phyloP scores from a whole-genome alignment of 2,888 invertebrate species.

The Aspidiotus rigidus region DNA sequence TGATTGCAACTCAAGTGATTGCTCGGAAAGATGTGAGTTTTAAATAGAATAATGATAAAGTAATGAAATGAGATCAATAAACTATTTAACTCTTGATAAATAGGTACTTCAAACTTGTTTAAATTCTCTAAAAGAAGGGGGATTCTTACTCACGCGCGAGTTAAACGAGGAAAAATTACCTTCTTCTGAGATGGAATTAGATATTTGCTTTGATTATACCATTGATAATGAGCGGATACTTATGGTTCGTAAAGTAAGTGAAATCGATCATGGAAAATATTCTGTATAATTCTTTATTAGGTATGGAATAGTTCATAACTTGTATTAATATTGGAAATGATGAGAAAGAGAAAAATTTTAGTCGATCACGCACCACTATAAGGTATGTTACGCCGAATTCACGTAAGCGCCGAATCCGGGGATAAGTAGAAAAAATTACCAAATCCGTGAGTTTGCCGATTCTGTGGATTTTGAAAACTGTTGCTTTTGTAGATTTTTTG shows the following conservation, averaged over 20 bases:
- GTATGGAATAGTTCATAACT: no score
- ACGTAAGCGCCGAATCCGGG: no score
- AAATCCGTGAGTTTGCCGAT: no score
- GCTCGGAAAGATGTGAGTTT: constrained; percentile 46
- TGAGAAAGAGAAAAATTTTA: no score
- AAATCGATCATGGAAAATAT: no score
- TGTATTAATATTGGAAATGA: no score
- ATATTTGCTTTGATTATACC: constrained; percentile 48
- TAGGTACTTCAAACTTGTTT: constrained; percentile 47
- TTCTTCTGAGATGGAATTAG: constrained; percentile 41
- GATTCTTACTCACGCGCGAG: constrained; percentile 55
- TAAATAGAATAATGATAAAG: neutral
- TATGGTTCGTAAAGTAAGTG: constrained; percentile 47
- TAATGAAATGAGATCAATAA: neutral
- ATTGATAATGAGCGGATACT: constrained; percentile 50
- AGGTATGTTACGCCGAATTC: no score
- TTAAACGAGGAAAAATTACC: constrained; percentile 44
- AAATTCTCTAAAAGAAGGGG: constrained; percentile 50
- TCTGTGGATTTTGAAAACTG: no score
- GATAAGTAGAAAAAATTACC: no score
- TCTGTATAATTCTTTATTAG: no score
- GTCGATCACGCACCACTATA: no score
- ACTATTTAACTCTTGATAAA: neutral
- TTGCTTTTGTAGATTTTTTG: no score
- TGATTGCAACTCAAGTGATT: constrained; percentile 49